Evolutionary conservation across 64 coral and sea anemone genomes (phyloP).

Genomic region (Orbicella faveolata): DNA sequence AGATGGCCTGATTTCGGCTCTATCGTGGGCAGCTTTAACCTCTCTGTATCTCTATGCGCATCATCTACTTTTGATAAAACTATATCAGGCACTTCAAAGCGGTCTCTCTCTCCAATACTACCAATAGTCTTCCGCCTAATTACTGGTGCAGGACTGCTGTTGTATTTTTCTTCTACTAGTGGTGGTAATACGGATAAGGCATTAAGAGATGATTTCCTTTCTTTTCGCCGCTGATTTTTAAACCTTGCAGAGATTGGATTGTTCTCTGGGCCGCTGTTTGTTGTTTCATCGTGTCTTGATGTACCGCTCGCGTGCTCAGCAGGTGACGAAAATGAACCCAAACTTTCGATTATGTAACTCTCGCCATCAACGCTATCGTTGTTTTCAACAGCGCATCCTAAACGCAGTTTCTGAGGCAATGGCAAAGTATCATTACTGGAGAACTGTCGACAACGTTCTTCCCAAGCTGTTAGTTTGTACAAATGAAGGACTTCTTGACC

Average conservation of each 20-base stretch:
- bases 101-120: background rate
- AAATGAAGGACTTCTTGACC: background rate
- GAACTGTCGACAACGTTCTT: background rate
- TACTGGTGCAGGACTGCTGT: background rate
- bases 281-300: background rate
- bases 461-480: background rate
- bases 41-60: background rate
- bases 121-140: background rate
- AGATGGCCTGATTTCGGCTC: background rate
- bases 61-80: conserved; percentile 10
- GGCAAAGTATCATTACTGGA: background rate
- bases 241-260: background rate
- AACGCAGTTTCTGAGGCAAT: background rate
- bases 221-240: background rate
- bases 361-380: background rate
- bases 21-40: conserved; percentile 18
- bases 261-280: background rate
- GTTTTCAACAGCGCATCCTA: background rate
- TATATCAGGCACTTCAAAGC: background rate
- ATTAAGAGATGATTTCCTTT: background rate
- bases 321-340: background rate
- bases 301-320: background rate
- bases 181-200: background rate
- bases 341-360: background rate
- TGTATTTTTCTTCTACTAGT: background rate